Evolutionary conservation across 2,797 vertebrate species (phyloP).

Genomic region (Malurus leucopterus): DNA sequence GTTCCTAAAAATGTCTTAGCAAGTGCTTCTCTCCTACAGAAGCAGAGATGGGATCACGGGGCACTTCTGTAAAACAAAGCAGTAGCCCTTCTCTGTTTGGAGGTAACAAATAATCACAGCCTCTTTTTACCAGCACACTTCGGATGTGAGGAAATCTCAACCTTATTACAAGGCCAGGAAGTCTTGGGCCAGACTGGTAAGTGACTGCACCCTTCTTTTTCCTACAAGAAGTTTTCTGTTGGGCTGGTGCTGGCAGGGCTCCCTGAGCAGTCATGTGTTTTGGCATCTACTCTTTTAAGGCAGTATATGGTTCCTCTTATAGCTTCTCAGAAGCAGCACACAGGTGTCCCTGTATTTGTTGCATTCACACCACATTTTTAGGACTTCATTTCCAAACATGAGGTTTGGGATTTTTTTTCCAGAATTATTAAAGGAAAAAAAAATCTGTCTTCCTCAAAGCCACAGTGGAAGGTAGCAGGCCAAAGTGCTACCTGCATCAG

Average conservation of each 20-base stretch:
- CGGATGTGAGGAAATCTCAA: not conserved
- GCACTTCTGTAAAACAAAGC: not conserved
- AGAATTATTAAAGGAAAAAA: not conserved
- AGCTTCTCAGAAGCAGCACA: slow-evolving; percentile 5
- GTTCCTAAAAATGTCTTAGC: not conserved
- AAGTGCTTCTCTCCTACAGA: not conserved
- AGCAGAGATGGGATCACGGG: not conserved
- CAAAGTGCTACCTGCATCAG: not conserved
- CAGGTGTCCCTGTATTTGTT: not conserved
- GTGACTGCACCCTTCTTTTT: not conserved
- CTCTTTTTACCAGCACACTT: not conserved
- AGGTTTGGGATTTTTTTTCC: rapidly evolving
- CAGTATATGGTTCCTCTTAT: slow-evolving; percentile 10
- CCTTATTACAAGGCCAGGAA: not conserved
- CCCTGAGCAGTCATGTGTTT: not conserved
- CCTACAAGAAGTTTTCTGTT: not conserved
- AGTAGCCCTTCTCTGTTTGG: not conserved
- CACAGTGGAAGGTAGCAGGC: not conserved
- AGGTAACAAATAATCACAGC: not conserved
- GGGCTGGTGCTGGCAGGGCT: not conserved
- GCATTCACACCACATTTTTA: not conserved
- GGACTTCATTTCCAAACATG: not conserved
- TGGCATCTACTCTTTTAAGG: not conserved
- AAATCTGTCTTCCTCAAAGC: not conserved
- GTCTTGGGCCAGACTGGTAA: not conserved